Base-by-base conservation (phyloP, 2,797 vertebrate genomes). In the Vipera latastei region DNA sequence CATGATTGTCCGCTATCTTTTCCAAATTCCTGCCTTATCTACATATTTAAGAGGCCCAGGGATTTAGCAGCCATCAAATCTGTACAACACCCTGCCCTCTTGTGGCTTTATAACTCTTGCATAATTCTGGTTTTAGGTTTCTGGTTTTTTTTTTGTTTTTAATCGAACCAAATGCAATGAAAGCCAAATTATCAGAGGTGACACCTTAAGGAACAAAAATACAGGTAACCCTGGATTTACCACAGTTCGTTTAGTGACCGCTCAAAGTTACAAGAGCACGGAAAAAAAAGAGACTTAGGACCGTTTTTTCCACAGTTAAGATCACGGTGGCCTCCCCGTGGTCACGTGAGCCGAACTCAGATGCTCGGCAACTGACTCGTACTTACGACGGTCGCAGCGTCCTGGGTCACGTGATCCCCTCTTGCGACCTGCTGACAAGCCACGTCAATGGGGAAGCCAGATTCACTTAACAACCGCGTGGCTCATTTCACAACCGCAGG, bases 21-120 rank as follows among this genome's bases (percentile, higher is more conserved):
- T 85, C 87, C 89, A 89, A 55, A 83, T 78, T 78, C 90, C 65
- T 92, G 56, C 88, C 60, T 90, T 59, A 59, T 89, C 88, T 69
- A 28, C 38, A 69, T 69, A 22, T 69, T 90, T 88, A 88, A 88
- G 48, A 88, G 26, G n/a, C 32, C 69, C 7, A 57, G 56, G 59
- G 20, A 63, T 83, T 65, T 32, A 22, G 8, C 61, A 85, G n/a
- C 4, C 12, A 1, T 0, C 69, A 53, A 38, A 38, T 3, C 3
- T 7, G 38, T 16, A 48, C 86, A 32, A 59, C 16, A 73, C 28
- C 63, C 14, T 12, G 85, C 86, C 91, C 7, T n/a, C 65, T 83
- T 65, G 59, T 89, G 91, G 91, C 38, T 25, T 57, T 38, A 16
- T 86, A 16, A 61, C 26, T 22, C 25, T 11, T 32, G 14, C 28